Base-by-base conservation (phyloP, 2,888 invertebrate genomes). In the Philaethria dido region DNA sequence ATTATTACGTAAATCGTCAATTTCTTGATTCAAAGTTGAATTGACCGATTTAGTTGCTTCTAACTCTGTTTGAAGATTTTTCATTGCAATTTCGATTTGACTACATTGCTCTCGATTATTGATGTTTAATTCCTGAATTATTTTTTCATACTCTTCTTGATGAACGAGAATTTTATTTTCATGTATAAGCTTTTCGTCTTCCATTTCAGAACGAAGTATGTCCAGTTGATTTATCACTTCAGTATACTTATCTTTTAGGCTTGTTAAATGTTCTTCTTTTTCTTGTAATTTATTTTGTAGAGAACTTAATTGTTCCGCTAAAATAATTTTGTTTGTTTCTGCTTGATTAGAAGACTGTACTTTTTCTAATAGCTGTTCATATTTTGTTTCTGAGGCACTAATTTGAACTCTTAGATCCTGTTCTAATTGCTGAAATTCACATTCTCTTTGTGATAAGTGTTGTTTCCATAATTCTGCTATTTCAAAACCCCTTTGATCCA, bases 391-490 rank as follows among this genome's bases (percentile, higher is more conserved):
- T 52, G 93, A 81, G 72, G 89, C 87, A 73, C 78, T 85, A 36
- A 95, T 82, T 82, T 95, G 93, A 50, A 82, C 82, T 74, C 91
- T 84, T 11, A 95, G 82, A 60, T 90, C 89, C 62, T 85, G 81
- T 82, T 94, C 94, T 5, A 82, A 78, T 72, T 89, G 87, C 69
- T 91, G 87, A 77, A 95, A 95, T 74, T 95, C 95, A 11, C 84
- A 87, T 87, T 95, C 95, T 48, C 94, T 93, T 74, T 93, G 92
- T n/a, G 93, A 89, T 66, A 95, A 80, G 82, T 96, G 95, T 72
- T 94, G 91, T 77, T 95, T 95, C 95, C 95, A 95, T 77, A 95
- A 90, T 83, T 94, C 94, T 11, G 95, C 95, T 67, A 96, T 94
- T 86, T 95, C 95, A 75, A 92, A 92, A 62, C 95, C 95, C 73